phyloP scores from a whole-genome alignment of 1,140 invertebrate species.

The Cyclargus thomasi region DNA sequence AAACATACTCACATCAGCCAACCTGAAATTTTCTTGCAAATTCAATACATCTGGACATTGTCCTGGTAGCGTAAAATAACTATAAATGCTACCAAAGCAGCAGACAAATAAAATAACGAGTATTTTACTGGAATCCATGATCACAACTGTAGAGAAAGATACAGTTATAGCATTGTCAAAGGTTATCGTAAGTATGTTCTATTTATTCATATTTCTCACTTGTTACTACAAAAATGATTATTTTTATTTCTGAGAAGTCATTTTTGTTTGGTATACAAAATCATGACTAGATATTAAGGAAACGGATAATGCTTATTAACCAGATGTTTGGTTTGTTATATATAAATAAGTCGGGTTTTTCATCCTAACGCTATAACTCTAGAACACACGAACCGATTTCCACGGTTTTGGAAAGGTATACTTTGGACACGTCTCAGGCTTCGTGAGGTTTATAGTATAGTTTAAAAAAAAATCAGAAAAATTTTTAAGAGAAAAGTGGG shows the following conservation, averaged over 20 bases:
- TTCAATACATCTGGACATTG: constrained; percentile 54
- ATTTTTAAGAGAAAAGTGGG: too few species aligned
- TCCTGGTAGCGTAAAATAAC: constrained; percentile 54
- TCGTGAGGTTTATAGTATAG: too few species aligned
- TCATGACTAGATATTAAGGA: too few species aligned
- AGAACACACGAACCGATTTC: too few species aligned
- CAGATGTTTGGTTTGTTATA: too few species aligned
- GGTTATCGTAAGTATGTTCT: constrained; percentile 19
- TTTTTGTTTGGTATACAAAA: background rate
- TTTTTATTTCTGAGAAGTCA: background rate
- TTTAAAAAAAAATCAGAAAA: too few species aligned
- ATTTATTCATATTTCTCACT: constrained; percentile 7
- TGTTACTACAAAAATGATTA: background rate
- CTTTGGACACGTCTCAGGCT: too few species aligned
- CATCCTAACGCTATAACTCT: too few species aligned
- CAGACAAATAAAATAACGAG: constrained; percentile 25
- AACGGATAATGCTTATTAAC: too few species aligned
- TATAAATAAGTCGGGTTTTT: too few species aligned
- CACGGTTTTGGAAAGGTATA: too few species aligned
- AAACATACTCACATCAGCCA: constrained; percentile 49
- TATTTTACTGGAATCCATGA: constrained; percentile 36
- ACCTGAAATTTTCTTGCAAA: constrained; percentile 47
- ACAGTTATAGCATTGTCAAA: constrained; percentile 5
- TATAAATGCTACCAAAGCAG: constrained; percentile 34
- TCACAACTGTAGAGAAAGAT: constrained; percentile 17